Evolutionary conservation across 2,113 vertebrate genomes (phyloP).

Genomic region (Chamaetylas fuelleborni): DNA sequence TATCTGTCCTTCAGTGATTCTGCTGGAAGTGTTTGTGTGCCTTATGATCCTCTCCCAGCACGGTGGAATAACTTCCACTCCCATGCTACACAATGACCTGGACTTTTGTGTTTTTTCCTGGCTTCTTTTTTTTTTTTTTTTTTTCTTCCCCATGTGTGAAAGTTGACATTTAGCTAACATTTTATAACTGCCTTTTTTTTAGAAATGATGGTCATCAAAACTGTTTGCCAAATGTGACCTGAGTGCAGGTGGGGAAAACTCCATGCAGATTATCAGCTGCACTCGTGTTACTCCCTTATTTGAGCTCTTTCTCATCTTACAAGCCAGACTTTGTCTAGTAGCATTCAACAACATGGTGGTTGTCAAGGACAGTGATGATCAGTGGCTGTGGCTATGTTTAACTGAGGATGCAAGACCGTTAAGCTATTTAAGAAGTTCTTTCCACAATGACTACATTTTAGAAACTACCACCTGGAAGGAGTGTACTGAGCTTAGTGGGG

Average conservation of each 20-base stretch:
- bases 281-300: not conserved
- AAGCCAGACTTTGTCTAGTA: not conserved
- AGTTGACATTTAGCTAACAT: not conserved
- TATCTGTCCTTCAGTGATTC: not conserved
- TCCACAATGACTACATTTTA: conserved; percentile 1
- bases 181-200: not conserved
- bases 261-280: not conserved
- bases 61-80: not conserved
- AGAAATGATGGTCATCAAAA: not conserved
- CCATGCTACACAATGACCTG: not conserved
- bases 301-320: not conserved
- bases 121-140: not conserved
- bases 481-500: not conserved
- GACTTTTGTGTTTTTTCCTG: not conserved
- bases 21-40: not conserved
- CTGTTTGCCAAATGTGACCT: not conserved
- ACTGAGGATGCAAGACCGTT: not conserved
- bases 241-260: not conserved
- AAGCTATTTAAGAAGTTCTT: conserved; percentile 36
- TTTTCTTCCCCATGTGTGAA: fast-evolving
- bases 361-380: not conserved
- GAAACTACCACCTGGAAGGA: conserved; percentile 66
- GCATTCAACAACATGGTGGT: not conserved
- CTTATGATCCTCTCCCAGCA: not conserved
- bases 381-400: not conserved